Percentiles rank a stretch among this genome's conserved stretches.
Conservation (phyloP, 1,140 invertebrate genomes). For the Tetragonula clypearis region DNA sequence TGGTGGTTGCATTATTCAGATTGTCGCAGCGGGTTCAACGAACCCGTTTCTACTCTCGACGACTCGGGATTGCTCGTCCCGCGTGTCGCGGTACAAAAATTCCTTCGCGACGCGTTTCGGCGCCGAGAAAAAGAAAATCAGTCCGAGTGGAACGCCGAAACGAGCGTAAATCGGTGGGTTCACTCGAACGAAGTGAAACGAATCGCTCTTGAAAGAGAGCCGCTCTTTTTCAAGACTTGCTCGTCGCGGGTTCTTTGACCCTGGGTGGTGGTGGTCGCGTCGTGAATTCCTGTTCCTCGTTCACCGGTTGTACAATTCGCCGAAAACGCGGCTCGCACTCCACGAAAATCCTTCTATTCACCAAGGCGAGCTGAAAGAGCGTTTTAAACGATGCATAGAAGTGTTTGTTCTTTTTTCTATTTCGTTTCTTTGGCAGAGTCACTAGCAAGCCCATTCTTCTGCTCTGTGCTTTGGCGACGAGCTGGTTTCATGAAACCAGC, state of each 20-base stretch:
- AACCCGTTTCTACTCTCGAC: neutral
- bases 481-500: conserved; percentile 23
- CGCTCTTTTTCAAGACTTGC: conserved; percentile 1
- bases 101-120: neutral
- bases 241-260: conserved; percentile 44
- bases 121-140: conserved; percentile 6
- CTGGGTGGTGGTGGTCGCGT: neutral
- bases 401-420: conserved; percentile 1
- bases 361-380: conserved; percentile 42
- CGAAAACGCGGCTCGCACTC: conserved; percentile 30
- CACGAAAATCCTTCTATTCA: conserved; percentile 9
- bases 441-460: conserved; percentile 30
- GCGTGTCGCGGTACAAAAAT: neutral
- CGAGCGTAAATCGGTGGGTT: conserved; percentile 14
- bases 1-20: conserved; percentile 9
- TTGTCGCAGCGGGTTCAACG: neutral
- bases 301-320: conserved; percentile 14
- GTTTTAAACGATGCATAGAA: conserved; percentile 33
- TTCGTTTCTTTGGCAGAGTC: neutral
- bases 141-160: neutral
- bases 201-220: neutral
- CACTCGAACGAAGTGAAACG: neutral
- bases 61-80: neutral
- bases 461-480: conserved; percentile 18
- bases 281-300: conserved; percentile 8